Evolutionary conservation across 2,113 vertebrate genomes (phyloP).

Genomic region (Grammomys dolichurus): DNA sequence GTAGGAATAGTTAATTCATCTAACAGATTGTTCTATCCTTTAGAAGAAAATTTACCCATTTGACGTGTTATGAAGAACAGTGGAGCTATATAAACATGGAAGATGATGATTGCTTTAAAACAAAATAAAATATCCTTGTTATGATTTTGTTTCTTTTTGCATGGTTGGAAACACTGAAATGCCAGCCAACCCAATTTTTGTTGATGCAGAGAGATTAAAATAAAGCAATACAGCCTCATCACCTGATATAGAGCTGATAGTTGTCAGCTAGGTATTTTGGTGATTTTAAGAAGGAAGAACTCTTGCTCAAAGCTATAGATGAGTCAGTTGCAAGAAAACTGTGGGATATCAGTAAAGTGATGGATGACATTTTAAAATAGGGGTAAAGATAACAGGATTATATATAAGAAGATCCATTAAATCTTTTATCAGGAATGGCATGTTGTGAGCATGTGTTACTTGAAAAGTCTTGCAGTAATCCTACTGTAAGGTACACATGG

Average conservation of each 20-base stretch:
- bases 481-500: background rate
- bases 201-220: no score
- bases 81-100: background rate
- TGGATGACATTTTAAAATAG: conserved; percentile 94
- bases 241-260: no score
- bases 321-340: no score
- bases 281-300: no score
- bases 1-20: background rate
- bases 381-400: background rate
- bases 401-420: conserved; percentile 12
- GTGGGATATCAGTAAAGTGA: conserved; percentile 95
- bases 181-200: no score
- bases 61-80: background rate
- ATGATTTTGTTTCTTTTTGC: no score
- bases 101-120: background rate
- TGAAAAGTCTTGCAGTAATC: background rate
- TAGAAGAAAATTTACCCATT: background rate
- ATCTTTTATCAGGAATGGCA: background rate
- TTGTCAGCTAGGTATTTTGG: no score
- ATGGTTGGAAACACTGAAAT: no score
- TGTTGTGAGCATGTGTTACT: background rate
- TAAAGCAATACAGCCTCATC: no score
- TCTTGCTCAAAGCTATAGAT: no score
- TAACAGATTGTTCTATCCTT: background rate
- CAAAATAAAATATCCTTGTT: no score